Percentiles rank a stretch among this genome's conserved stretches.
Conservation (phyloP, 2,113 vertebrate species). For the Ia io region DNA sequence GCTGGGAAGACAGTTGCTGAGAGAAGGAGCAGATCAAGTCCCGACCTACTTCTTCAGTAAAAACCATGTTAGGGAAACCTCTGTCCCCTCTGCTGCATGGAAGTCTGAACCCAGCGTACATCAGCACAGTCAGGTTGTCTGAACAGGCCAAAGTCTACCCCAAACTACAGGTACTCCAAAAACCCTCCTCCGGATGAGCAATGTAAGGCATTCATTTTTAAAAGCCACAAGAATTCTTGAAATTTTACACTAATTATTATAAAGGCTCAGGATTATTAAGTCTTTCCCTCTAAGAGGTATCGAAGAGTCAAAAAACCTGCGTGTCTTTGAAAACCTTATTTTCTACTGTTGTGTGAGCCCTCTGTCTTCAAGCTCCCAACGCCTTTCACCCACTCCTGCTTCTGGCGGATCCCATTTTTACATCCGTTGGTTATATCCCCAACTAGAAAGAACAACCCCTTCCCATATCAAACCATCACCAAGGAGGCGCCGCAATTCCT, state of each 20-base stretch:
- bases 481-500: background rate
- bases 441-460: background rate
- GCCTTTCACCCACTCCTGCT: background rate
- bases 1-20: slow-evolving; percentile 46
- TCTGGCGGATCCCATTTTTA: background rate
- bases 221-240: background rate
- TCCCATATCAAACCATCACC: background rate
- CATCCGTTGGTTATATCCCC: background rate
- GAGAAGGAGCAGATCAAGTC: slow-evolving; percentile 58
- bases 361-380: background rate
- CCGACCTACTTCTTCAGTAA: background rate
- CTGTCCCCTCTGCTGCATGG: background rate
- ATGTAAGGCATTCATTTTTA: background rate
- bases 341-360: background rate
- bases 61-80: background rate
- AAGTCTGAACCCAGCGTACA: background rate
- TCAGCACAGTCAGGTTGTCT: background rate
- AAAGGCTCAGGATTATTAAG: background rate
- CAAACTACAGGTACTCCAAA: background rate
- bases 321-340: background rate
- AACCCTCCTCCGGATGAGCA: background rate
- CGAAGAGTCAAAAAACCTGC: background rate
- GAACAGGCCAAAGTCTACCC: background rate
- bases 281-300: background rate
- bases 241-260: background rate